These are phyloP conservation scores for Chaetops frenatus DNA, from an alignment of 2,113 vertebrate species.

Conservation along the genomic window DNA sequence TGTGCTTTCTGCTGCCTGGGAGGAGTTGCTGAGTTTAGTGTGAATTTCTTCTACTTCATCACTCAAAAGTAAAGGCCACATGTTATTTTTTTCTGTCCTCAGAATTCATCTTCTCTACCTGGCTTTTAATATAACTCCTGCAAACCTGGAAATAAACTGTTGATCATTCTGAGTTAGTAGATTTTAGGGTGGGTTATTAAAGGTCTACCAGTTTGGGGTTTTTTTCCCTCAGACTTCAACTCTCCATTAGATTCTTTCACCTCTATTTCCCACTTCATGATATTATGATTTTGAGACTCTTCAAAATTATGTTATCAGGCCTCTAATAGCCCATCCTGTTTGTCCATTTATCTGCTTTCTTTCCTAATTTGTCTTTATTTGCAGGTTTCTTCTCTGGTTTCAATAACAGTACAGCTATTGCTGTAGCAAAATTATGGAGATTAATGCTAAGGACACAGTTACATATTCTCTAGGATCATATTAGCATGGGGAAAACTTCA, in stretches of 20 bases:
- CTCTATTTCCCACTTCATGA: not conserved
- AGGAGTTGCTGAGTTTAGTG: not conserved
- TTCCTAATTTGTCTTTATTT: not conserved
- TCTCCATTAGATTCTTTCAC: not conserved
- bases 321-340: not conserved
- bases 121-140: not conserved
- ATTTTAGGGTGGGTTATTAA: not conserved
- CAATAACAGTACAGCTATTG: not conserved
- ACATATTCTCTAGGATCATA: not conserved
- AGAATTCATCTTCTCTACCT: not conserved
- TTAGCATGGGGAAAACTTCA: not conserved
- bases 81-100: not conserved
- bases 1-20: not conserved
- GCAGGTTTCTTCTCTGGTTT: not conserved
- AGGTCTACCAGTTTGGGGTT: fast-evolving
- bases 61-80: not conserved
- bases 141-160: not conserved
- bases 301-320: not conserved
- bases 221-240: not conserved
- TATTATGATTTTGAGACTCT: not conserved
- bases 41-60: not conserved
- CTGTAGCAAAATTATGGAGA: not conserved
- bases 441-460: not conserved
- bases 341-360: not conserved
- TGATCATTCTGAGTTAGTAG: not conserved